phyloP scores from a whole-genome alignment of 2,797 vertebrate species.

The Vipera latastei region DNA sequence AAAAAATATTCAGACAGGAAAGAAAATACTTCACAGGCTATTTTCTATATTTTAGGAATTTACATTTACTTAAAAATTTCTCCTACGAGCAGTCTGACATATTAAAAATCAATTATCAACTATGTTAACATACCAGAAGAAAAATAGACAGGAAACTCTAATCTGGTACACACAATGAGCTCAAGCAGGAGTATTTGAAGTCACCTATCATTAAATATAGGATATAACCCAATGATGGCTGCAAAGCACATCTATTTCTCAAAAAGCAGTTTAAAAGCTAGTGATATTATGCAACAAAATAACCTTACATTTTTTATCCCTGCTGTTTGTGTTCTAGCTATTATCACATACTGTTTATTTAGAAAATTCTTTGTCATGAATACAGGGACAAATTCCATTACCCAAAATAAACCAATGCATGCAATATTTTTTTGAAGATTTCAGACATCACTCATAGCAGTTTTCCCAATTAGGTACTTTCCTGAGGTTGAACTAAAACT shows the following conservation, averaged over 20 bases:
- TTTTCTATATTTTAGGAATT: neutral
- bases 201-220: constrained; percentile 11
- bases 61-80: neutral
- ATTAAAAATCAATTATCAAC: neutral
- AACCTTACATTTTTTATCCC: neutral
- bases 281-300: neutral
- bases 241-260: constrained; percentile 23
- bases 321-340: neutral
- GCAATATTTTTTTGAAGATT: neutral
- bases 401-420: neutral
- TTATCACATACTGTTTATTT: neutral
- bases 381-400: constrained; percentile 6
- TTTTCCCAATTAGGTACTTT: neutral
- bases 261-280: constrained; percentile 23
- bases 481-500: neutral
- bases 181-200: neutral
- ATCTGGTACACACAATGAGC: neutral
- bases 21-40: neutral
- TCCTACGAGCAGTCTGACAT: neutral
- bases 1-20: neutral
- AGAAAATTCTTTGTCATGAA: neutral
- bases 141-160: constrained; percentile 25
- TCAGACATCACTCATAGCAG: neutral
- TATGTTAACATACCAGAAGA: constrained; percentile 2
- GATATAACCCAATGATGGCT: constrained; percentile 14